Base-by-base conservation (phyloP, 1,140 invertebrate genomes). In the Macrobrachium nipponense region DNA sequence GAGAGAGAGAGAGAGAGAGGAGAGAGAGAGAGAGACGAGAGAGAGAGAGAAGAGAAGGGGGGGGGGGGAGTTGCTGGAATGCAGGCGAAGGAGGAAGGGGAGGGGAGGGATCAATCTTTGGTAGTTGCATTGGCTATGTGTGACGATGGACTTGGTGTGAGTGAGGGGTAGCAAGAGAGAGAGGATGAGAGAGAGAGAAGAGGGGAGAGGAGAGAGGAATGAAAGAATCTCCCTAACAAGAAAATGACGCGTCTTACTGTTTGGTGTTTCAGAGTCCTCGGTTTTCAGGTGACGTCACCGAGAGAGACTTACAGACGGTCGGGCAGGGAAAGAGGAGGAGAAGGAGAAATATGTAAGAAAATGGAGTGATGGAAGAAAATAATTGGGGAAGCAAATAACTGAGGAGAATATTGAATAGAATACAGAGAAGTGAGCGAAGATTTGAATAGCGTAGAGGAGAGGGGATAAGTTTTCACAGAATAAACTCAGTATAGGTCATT, bases 1-100 rank as follows among this genome's bases (percentile, higher is more conserved):
- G 64, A 14, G 64, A 17, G 64, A 66, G 64, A 66, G 64, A 66
- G 64, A 66, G 11, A 66, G 17, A 66, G 64, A 66, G 64, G 64
- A 68, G n/a, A 7, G 18, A 7, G 64, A n/a, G 64, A 68, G 64
- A n/a, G 64, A 68, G 64, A n/a, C n/a, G 64, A 68, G 64, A 68
- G 18, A 68, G 64, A 68, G 64, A 68, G 18, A n/a, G 64, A 68
- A 68, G 64, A 68, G 18, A 14, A 20, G 20, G 17, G 64, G 10
- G 20, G 23, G 10, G 5, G 15, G 64, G 64, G 15, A 17, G 64
- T n/a, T n/a, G n/a, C n/a, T n/a, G 23, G 20, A 20, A 11, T 20
- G 27, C 12, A 20, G 62, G n/a, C n/a, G n/a, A n/a, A n/a, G n/a
- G n/a, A n/a, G 62, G 61, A 6, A 80, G 43, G 23, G 59, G 27